Conservation (phyloP, 2,888 invertebrate species). For the Lycocerus yunnanus region DNA sequence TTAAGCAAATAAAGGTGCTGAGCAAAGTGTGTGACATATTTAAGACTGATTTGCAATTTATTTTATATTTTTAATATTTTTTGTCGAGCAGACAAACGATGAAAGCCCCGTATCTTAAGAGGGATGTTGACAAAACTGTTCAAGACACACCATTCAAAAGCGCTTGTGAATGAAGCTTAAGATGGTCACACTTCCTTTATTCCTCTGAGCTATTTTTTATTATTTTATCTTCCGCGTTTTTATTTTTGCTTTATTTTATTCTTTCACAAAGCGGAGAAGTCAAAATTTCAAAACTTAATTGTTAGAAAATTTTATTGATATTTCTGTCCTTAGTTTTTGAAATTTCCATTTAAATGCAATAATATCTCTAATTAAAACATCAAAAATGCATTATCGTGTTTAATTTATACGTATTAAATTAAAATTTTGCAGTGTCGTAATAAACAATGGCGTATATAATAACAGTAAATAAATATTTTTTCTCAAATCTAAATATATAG, state of each 20-base stretch:
- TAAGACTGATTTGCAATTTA: background rate
- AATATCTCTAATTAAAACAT: background rate
- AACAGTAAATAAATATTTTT: background rate
- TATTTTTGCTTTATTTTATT: background rate
- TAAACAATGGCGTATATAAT: background rate
- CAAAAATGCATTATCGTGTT: background rate
- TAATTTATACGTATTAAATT: background rate
- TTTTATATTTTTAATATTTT: background rate
- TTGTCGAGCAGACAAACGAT: background rate
- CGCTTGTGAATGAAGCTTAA: background rate
- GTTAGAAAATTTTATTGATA: too few species aligned
- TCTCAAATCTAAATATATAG: background rate
- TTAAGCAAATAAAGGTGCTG: background rate
- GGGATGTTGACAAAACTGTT: background rate
- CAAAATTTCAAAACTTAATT: too few species aligned
- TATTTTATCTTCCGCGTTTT: background rate
- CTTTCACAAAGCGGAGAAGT: too few species aligned
- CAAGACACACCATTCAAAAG: background rate
- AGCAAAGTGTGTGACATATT: background rate
- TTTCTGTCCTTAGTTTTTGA: too few species aligned
- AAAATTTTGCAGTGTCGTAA: background rate
- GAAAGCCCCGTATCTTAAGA: background rate
- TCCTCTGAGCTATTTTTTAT: background rate
- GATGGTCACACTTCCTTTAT: background rate
- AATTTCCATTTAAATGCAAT: background rate